Base-by-base conservation (phyloP, 2,888 invertebrate species). In the Caenorhabditis panamensis region DNA sequence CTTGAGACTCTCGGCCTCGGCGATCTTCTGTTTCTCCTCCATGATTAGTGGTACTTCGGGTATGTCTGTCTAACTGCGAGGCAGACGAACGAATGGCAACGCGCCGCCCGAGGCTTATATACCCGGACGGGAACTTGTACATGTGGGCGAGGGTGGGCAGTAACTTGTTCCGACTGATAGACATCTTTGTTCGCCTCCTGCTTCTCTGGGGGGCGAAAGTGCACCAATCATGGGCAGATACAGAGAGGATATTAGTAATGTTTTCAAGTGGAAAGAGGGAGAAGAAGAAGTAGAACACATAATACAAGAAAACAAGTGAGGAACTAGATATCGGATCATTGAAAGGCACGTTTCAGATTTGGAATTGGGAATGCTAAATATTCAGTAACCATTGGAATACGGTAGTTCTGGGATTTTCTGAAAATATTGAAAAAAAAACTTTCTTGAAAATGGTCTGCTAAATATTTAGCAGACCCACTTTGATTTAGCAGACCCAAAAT, bases 1-100 rank as follows among this genome's bases (percentile, higher is more conserved):
- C 64, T 86, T 85, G 47, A 88, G 81, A 54, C 82, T 79, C 37
- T 89, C 87, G 36, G 89, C 88, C 83, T 89, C 89, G 49, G 79
- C 76, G 31, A 83, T 69, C 54, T 85, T 86, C 67, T 76, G 72
- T 69, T 88, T 87, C 54, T 87, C 84, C 51, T 87, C 86, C 79
- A 79, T 79, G 71, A 59, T 63, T 44, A 54, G 26, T 31, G 31
- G 4, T 9, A 31, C 31, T 41, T 20, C 5, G 31, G 31, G 61
- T 9, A 4, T 31, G 22, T 58, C 28, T 47, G 28, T 49, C 41
- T 22, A 16, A 22, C 31, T n/a, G 31, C 44, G 26, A 63, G 63
- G 63, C 72, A 72, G 69, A 71, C 72, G 72, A 63, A 72, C 69
- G 58, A 68, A 62, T 76, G 76, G 62, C 76, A 62, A 36, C 36